phyloP scores from a whole-genome alignment of 2,113 vertebrate genomes.

The Marcusenius ussheri region DNA sequence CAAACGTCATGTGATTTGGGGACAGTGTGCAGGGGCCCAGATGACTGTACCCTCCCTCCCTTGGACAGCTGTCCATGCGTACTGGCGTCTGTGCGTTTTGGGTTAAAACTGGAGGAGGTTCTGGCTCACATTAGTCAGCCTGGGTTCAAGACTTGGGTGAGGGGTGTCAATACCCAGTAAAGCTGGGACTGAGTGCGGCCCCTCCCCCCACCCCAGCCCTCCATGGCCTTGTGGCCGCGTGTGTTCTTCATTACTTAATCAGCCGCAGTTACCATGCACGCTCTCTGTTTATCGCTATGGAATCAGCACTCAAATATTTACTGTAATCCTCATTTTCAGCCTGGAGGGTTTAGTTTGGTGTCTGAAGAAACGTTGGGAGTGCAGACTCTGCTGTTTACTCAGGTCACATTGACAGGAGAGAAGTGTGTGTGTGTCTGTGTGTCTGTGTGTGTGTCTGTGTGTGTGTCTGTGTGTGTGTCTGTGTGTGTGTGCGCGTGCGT shows the following conservation, averaged over 20 bases:
- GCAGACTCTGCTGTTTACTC: neutral
- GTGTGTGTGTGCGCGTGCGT: neutral
- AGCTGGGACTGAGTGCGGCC: neutral
- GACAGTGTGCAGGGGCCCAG: neutral
- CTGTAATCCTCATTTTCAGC: constrained; percentile 7
- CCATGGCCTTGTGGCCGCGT: neutral
- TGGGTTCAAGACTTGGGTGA: neutral
- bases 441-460: neutral
- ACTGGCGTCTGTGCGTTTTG: neutral
- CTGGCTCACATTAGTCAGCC: neutral
- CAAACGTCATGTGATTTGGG: neutral
- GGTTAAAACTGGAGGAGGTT: neutral
- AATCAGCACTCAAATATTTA: constrained; percentile 17
- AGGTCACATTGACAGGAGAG: neutral
- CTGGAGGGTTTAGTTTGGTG: neutral
- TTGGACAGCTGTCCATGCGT: neutral
- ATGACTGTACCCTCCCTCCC: neutral
- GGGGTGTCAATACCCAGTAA: neutral
- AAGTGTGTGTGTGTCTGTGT: neutral
- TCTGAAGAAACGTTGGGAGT: neutral
- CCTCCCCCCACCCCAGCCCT: neutral
- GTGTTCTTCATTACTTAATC: constrained; percentile 5
- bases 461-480: neutral
- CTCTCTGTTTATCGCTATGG: constrained; percentile 7
- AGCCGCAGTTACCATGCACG: neutral